Base-by-base conservation (phyloP, 2,888 invertebrate genomes). In the Ptychoptera contaminata region DNA sequence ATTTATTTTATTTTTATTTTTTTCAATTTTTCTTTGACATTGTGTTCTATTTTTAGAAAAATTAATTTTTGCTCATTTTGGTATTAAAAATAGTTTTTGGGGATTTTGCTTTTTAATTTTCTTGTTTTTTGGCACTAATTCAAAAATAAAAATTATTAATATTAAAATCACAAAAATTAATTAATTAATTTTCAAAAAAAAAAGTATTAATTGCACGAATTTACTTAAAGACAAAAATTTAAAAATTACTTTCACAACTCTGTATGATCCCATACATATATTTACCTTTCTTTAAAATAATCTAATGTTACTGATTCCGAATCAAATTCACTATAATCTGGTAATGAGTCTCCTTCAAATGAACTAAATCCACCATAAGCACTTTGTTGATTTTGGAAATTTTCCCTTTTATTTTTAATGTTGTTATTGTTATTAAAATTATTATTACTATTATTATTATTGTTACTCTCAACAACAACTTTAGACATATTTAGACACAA, bases 261-360 rank as follows among this genome's bases (percentile, higher is more conserved):
- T 23, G 7, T 40, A 37, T 11, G n/a, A n/a, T 43, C 29, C n/a
- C 15, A 37, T 8, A 32, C 29, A 39, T 9, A 11, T 7, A 39
- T 52, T 53, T 66, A 70, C 70, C 68, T 69, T 60, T 69, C 68
- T 52, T 61, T 63, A 53, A 64, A 65, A 55, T 67, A 69, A 52
- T 68, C 69, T 59, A 67, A 60, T 49, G 68, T 65, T 45, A 69
- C 65, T 46, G 68, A 68, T 55, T 68, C 68, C 34, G 69, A 67
- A 62, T 71, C 71, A 55, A 71, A 71, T 62, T 71, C 71, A 54
- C 69, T 69, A 52, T 68, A 71, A 57, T 70, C 70, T 40, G 70
- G 68, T 50, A 71, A 55, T 35, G 70, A 70, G 54, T 71, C 71
- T 48, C 65, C 67, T 54, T 70, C 71, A 52, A 71, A 71, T 45